Evolutionary conservation across 2,113 vertebrate species (phyloP), one percentile per base, ranked within the genome.

Genomic region (Elachura formosa): DNA sequence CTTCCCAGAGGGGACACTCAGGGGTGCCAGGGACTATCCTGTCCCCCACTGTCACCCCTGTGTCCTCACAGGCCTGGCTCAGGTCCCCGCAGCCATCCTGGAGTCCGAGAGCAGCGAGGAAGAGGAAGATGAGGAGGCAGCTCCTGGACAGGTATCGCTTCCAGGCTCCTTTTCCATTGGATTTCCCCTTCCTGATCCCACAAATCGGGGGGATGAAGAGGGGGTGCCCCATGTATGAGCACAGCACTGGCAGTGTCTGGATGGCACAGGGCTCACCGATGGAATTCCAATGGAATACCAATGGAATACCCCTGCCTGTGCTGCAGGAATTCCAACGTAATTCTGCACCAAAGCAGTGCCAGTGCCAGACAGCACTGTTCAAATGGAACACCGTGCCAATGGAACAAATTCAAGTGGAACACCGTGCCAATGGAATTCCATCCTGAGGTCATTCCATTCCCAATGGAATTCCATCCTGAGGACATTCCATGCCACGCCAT

Each of bases 401-500:
- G 26, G 59, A 61, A n/a, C n/a, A n/a, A n/a, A n/a, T 46, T 48
- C n/a, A n/a, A 24, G 26, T 24, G n/a, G 55, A 58, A 34, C 45
- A 20, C 45, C 20, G 45, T 45, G 45, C 45, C 52, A 14, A 62
- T 61, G 11, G 48, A 49, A 28, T 29, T 51, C 26, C 26, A 21
- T 14, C 36, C 59, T 38, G 14, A 29, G 10, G 19, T 12, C 18
- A 10, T 29, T 3, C 62, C 15, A 25, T 25, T 25, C 38, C 25
- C 62, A 64, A 63, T 24, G 33, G 24, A 34, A 54, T 38, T 20
- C 49, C 40, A 15, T 16, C 33, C 26, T 51, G 4, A 41, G 4
- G 17, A 18, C 52, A 20, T 10, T 21, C 69, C 4, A 2, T 1
- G 38, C 38, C 49, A 28, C 1, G 4, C 29, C 4, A 1, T 3